Evolutionary conservation across 37 sponge, comb jelly and placozoan genomes (phyloP), one percentile per base, ranked within the genome.

Genomic region (Chondrilla cf. caribensis): DNA sequence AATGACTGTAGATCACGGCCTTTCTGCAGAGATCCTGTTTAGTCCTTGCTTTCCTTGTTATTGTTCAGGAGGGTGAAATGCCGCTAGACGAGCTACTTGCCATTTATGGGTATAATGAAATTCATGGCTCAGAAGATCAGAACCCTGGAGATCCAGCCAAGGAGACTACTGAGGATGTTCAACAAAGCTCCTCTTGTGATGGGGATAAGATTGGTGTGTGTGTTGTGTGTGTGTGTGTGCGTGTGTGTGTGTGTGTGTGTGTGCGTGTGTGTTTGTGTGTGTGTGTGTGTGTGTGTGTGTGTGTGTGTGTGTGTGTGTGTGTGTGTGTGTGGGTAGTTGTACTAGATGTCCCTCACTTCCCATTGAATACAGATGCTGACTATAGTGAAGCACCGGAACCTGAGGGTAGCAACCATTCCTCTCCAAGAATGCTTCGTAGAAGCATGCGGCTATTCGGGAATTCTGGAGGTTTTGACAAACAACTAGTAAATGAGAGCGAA

Each of bases 331-430:
- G n/a, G n/a, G n/a, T n/a, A n/a, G n/a, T n/a, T n/a, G n/a, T n/a
- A n/a, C n/a, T n/a, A n/a, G n/a, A n/a, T n/a, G n/a, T n/a, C n/a
- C n/a, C n/a, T n/a, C n/a, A n/a, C n/a, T n/a, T n/a, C n/a, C n/a
- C n/a, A n/a, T n/a, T n/a, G n/a, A n/a, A n/a, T n/a, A n/a, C n/a
- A n/a, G n/a, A n/a, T n/a, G n/a, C n/a, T n/a, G n/a, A n/a, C n/a
- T n/a, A n/a, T n/a, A n/a, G n/a, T n/a, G n/a, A n/a, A n/a, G n/a
- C n/a, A n/a, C n/a, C n/a, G n/a, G n/a, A n/a, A n/a, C 24, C 31
- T 79, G 62, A 44, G 86, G 91, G 87, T 86, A 38, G 41, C 81
- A 15, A 81, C 89, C 24, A 82, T 89, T 75, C 93, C 93, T 28
- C 57, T 89, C 51, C 51, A 11, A 47, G 11, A 47, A 47, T 47